Conservation (phyloP, 1,140 invertebrate genomes). For the Yoshiicerus persimilis region DNA sequence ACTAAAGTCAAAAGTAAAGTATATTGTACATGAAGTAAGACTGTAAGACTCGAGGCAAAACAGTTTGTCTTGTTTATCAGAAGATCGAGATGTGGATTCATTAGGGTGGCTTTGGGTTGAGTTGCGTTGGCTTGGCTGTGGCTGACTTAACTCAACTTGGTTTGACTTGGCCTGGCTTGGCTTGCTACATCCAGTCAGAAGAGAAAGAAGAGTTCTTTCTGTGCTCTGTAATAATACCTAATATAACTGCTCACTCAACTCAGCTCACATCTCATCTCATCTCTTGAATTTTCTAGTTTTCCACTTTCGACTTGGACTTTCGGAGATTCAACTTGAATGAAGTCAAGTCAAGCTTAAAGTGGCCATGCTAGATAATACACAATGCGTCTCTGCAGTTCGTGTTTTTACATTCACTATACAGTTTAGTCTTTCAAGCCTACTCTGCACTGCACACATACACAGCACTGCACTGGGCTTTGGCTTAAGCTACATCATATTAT, state of each 20-base stretch:
- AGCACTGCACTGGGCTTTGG: too few relatives aligned
- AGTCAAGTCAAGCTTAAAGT: neutral
- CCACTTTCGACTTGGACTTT: neutral
- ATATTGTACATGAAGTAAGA: neutral
- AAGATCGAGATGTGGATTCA: conserved; percentile 41
- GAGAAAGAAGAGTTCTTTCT: neutral
- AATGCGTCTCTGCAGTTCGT: neutral
- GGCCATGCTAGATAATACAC: neutral
- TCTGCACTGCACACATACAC: too few relatives aligned
- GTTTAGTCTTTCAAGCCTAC: neutral
- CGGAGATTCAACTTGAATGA: neutral
- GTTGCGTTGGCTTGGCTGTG: neutral
- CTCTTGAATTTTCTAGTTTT: conserved; percentile 8
- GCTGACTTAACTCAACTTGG: neutral
- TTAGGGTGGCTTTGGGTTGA: conserved; percentile 34
- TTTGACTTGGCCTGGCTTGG: neutral
- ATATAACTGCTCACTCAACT: conserved; percentile 10
- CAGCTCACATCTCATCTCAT: neutral
- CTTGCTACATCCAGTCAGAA: neutral
- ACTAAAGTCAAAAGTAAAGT: neutral
- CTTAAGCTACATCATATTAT: neutral
- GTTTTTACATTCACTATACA: neutral
- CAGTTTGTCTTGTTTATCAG: conserved; percentile 39
- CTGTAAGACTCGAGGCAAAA: conserved; percentile 7
- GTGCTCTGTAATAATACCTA: neutral